A percentile compares a stretch with the other conserved stretches of the same genome.
Conservation (phyloP, 2,888 invertebrate species). For the Amphipyra tragopoginis region DNA sequence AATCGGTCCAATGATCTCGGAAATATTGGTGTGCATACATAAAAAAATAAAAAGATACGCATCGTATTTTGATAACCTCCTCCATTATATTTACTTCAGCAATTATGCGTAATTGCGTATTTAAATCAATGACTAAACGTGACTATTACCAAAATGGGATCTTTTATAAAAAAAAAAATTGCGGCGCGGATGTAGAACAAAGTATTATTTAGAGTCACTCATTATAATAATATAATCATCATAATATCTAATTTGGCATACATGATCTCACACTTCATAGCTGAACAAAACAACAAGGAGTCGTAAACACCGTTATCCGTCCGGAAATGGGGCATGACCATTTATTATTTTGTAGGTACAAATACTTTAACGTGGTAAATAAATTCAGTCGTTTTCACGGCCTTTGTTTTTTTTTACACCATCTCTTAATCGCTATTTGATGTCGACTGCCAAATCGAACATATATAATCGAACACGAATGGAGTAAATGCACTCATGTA, state of each 20-base stretch:
- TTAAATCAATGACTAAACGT: too few relatives aligned
- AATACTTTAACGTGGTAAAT: constrained; percentile 33
- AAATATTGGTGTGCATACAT: too few relatives aligned
- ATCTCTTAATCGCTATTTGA: constrained; percentile 56
- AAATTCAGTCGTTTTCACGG: constrained; percentile 45
- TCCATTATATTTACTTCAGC: too few relatives aligned
- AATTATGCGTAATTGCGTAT: too few relatives aligned
- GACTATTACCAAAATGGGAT: neutral
- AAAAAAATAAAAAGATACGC: too few relatives aligned
- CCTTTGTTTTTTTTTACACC: constrained; percentile 53
- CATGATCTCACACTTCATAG: constrained; percentile 70
- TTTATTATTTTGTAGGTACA: constrained; percentile 52
- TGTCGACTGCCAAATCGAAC: constrained; percentile 64
- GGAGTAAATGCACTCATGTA: constrained; percentile 83
- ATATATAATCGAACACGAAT: constrained; percentile 74
- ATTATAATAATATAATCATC: too few relatives aligned
- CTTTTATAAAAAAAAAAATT: constrained; percentile 18
- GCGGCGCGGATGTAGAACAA: constrained; percentile 46
- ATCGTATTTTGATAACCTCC: too few relatives aligned
- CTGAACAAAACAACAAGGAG: constrained; percentile 64
- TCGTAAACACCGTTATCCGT: constrained; percentile 69
- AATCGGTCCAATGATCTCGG: too few relatives aligned
- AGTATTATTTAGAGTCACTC: constrained; percentile 52
- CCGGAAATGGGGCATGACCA: constrained; percentile 72
- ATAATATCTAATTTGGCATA: constrained; percentile 68